phyloP scores from a whole-genome alignment of 1,140 invertebrate species.

The Aphis gossypii region DNA sequence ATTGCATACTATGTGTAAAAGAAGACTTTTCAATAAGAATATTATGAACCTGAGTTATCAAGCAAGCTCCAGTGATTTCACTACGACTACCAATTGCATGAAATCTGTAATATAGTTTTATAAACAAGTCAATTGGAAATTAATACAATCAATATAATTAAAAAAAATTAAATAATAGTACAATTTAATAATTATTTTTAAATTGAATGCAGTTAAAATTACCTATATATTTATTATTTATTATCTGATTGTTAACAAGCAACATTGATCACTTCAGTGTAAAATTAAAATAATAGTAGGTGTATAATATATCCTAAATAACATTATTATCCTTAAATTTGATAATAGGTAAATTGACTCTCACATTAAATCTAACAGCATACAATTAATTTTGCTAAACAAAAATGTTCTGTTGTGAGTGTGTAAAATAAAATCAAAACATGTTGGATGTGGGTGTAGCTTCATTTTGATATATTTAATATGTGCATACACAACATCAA shows the following conservation, averaged over 20 bases:
- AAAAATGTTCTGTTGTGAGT: too few species aligned
- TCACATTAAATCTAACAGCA: too few species aligned
- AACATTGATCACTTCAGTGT: not conserved
- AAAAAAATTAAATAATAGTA: not conserved
- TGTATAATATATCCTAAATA: too few species aligned
- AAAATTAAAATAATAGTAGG: too few species aligned
- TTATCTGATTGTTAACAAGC: not conserved
- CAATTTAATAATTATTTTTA: not conserved
- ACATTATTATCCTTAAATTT: too few species aligned
- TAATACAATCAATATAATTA: too few species aligned
- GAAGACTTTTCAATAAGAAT: conserved; percentile 17
- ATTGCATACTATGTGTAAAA: not conserved
- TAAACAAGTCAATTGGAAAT: not conserved
- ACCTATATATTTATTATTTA: not conserved
- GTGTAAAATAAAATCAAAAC: too few species aligned
- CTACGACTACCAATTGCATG: conserved; percentile 12
- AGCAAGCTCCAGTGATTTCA: conserved; percentile 40
- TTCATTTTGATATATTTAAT: too few species aligned
- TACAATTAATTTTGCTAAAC: too few species aligned
- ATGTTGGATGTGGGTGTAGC: too few species aligned
- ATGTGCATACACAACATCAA: too few species aligned
- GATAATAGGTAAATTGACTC: too few species aligned
- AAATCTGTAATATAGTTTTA: not conserved
- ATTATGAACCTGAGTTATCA: not conserved
- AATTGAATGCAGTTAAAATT: not conserved